A percentile compares a stretch with the other conserved stretches of the same genome.
Evolutionary conservation across 2,888 invertebrate genomes (phyloP).

Genomic region (Dolomedes plantarius): DNA sequence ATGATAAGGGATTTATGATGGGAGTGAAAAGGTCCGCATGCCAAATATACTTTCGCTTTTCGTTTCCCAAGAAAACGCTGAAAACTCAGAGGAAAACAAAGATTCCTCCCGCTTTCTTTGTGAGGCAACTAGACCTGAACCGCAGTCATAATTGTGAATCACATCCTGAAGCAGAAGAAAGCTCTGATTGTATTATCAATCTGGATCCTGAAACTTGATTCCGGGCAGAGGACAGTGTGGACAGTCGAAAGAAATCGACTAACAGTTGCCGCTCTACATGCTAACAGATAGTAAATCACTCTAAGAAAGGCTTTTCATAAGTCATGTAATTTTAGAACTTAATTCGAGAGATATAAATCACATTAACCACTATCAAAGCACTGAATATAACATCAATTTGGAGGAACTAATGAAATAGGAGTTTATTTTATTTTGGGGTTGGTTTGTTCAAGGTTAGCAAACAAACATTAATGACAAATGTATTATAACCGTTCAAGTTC

Average conservation of each 20-base stretch:
- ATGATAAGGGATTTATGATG: too few relatives aligned
- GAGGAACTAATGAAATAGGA: too few relatives aligned
- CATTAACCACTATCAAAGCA: neutral
- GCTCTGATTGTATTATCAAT: neutral
- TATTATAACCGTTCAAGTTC: too few relatives aligned
- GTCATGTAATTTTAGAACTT: neutral
- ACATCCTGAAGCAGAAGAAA: conserved; percentile 1
- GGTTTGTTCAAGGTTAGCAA: too few relatives aligned
- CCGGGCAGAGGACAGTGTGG: neutral
- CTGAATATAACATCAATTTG: too few relatives aligned
- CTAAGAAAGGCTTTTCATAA: neutral
- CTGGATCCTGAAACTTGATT: conserved; percentile 8
- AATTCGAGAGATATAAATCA: neutral
- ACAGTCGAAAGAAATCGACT: neutral
- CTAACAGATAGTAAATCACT: neutral
- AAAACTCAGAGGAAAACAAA: neutral
- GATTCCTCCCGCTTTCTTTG: neutral
- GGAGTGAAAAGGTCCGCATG: too few relatives aligned
- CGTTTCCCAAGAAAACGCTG: neutral
- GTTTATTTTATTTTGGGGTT: too few relatives aligned
- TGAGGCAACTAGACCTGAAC: conserved; percentile 13
- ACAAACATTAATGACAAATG: too few relatives aligned
- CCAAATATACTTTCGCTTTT: neutral
- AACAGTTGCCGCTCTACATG: neutral
- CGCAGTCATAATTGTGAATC: conserved; percentile 11